Evolutionary conservation across 2,888 invertebrate genomes (phyloP).

Genomic region (Laspeyria flexula): DNA sequence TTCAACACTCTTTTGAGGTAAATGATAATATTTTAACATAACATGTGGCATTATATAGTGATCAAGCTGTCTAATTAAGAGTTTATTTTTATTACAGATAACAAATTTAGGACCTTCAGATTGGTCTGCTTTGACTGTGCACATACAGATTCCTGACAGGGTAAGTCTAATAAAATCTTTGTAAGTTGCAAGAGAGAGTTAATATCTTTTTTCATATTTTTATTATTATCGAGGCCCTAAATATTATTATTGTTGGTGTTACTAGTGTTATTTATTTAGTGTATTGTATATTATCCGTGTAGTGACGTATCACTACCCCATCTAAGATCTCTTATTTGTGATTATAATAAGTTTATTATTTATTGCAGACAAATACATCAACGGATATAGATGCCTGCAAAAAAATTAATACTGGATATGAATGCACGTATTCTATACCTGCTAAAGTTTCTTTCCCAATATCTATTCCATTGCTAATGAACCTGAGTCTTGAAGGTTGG

Average conservation of each 20-base stretch:
- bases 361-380: conserved; percentile 56
- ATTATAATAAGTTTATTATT: no score
- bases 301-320: no score
- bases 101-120: conserved; percentile 75
- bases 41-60: no score
- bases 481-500: conserved; percentile 63
- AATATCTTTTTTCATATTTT: no score
- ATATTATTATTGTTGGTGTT: no score
- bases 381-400: conserved; percentile 56
- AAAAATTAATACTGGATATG: conserved; percentile 20
- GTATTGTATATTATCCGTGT: no score
- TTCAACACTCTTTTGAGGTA: conserved; percentile 73
- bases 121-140: conserved; percentile 56
- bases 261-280: no score
- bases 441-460: conserved; percentile 62
- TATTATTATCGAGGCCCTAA: no score
- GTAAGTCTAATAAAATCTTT: conserved; percentile 37
- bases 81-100: conserved; percentile 66
- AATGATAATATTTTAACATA: no score
- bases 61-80: no score
- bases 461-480: conserved; percentile 55
- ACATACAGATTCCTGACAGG: conserved; percentile 52
- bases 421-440: conserved; percentile 59
- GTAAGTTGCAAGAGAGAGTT: no score
- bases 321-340: no score